Evolutionary conservation across 2,888 invertebrate genomes (phyloP), one percentile per base, ranked within the genome.

Genomic region (Ligdia adustata): DNA sequence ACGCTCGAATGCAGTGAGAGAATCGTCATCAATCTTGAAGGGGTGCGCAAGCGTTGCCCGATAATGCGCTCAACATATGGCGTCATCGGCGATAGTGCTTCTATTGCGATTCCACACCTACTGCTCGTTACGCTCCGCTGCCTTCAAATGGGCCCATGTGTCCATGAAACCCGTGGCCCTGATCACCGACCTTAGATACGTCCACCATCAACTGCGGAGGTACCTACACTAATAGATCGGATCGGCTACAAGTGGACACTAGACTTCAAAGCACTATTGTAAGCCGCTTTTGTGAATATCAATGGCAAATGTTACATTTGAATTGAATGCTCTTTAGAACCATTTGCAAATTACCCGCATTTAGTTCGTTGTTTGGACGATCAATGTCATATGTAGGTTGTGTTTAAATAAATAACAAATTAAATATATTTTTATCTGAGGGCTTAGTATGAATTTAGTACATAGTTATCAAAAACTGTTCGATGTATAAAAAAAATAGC

Each of bases 61-160:
- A 75, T 88, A 88, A 90, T 89, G 89, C 74, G 77, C 70, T 38
- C 74, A 77, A 78, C 90, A 90, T 90, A 90, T 90, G 89, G 89
- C 87, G 71, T 75, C 71, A 68, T 69, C 57, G 62, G 47, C 66
- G 68, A 67, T 67, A 60, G 65, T 63, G 60, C 59, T 64, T 60
- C 66, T 67, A 67, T 67, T 60, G 65, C 62, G 60, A 58, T 64
- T 60, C 57, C 65, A 59, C 65, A 44, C 57, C 52, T 50, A 43
- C n/a, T 43, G 45, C 31, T 34, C 70, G 86, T 86, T 82, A 69
- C 88, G 82, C 84, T 64, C 72, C 69, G 79, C 27, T 76, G 78
- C 56, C 60, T 52, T 56, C 70, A 66, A 80, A 83, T 82, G 65
- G 66, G 57, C 71, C 64, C 68, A 38, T 43, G 48, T 43, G 51